Conservation (phyloP, 2,888 invertebrate genomes). For the Catocala sponsa region DNA sequence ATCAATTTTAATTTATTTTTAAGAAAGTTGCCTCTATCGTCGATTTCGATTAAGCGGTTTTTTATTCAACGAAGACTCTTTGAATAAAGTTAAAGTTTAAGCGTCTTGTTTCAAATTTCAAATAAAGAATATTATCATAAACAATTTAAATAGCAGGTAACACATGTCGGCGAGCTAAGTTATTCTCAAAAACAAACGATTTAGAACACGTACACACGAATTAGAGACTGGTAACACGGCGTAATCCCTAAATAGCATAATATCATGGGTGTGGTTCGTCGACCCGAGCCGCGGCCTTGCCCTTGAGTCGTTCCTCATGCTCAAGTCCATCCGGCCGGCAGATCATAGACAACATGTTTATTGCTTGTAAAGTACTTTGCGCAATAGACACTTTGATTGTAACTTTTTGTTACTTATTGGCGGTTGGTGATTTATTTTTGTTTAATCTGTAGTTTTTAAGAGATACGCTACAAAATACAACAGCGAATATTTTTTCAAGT, state of each 20-base stretch:
- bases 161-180: too few species aligned
- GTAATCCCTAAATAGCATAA: slow-evolving; percentile 68
- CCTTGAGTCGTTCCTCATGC: slow-evolving; percentile 71
- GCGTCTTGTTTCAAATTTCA: neutral
- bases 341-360: slow-evolving; percentile 31
- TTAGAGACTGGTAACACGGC: slow-evolving; percentile 22
- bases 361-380: slow-evolving; percentile 19
- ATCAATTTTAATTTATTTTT: neutral
- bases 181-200: neutral
- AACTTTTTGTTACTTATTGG: neutral
- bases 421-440: neutral
- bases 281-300: slow-evolving; percentile 78
- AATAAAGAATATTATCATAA: neutral
- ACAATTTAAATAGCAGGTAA: neutral
- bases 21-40: too few species aligned
- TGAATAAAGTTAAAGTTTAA: too few species aligned
- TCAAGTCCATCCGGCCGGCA: slow-evolving; percentile 30
- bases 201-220: slow-evolving; percentile 7
- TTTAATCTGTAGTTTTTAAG: too few species aligned
- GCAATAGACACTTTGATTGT: slow-evolving; percentile 7
- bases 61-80: too few species aligned
- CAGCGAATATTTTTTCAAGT: too few species aligned
- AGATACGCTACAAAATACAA: too few species aligned
- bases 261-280: slow-evolving; percentile 56
- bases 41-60: too few species aligned